Base-by-base conservation (phyloP, 2,113 vertebrate species). In the Neotoma lepida region DNA sequence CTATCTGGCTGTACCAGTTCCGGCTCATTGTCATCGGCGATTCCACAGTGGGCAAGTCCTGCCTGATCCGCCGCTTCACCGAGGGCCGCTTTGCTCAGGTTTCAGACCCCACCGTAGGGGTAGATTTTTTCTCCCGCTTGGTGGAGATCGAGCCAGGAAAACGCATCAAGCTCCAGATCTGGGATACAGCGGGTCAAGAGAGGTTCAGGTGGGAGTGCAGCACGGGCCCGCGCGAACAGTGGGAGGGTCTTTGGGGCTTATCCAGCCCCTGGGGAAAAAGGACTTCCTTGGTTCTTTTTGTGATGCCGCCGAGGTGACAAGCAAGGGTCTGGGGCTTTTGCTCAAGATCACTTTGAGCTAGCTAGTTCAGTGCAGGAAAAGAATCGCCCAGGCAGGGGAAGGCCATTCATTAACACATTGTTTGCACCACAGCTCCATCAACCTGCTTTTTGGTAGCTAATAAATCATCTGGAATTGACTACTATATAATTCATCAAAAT, bases 1-100 rank as follows among this genome's bases (percentile, higher is more conserved):
- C 99, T 24, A 99, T 99, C 98, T 99, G 99, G 99, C 98, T 99
- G 22, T 99, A 99, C 97, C 99, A 99, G 98, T 99, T 99, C 97
- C 99, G 99, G 64, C 98, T 99, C 78, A 99, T 99, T 95, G 99
- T 99, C 97, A 99, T 99, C 86, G 99, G 99, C 63, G 99, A 99
- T 97, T 99, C 99, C 95, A 99, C 99, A 0, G 99, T 99, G 56
- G 99, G 99, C 94, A 99, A 99, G 97, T 99, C 99, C 4, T 99
- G 99, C 97, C 98, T 99, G 91, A 99, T 99, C 96, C 99, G 99
- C 51, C 99, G 99, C 97, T 99, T 99, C 98, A 99, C 99, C 1
- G 99, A 99, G 96, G 99, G 99, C 20, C 99, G 99, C 95, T 99
- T 99, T 92, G 99, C 99, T 91, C 99, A 99, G 97, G 99, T 99